Evolutionary conservation across 2,888 invertebrate genomes (phyloP).

Genomic region (Noctua janthe): DNA sequence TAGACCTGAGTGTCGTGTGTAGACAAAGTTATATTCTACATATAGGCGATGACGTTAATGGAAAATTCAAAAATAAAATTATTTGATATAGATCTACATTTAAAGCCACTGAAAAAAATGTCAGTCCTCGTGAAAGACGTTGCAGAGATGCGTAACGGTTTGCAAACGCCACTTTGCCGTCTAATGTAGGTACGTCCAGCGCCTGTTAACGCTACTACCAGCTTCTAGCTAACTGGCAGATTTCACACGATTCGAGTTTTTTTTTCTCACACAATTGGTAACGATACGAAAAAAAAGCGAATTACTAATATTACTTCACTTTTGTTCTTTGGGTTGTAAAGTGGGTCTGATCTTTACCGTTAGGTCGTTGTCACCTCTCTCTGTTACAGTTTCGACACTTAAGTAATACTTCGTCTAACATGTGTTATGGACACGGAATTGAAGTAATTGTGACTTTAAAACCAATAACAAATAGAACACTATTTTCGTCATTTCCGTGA

Average conservation of each 20-base stretch:
- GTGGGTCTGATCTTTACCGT: background rate
- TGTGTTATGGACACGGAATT: background rate
- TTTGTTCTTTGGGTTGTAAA: background rate
- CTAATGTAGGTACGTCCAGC: no score
- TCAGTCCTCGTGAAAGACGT: no score
- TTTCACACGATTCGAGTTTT: background rate
- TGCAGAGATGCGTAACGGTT: no score
- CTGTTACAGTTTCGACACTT: slow-evolving; percentile 27
- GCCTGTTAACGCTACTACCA: no score
- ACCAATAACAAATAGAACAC: background rate
- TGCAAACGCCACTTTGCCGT: no score
- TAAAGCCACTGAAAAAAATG: no score
- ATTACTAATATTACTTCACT: background rate
- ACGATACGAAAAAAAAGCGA: background rate
- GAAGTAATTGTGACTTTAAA: background rate
- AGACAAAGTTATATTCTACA: no score
- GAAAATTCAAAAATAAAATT: no score
- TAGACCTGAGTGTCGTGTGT: no score
- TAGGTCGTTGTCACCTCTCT: slow-evolving; percentile 23
- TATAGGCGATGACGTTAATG: no score
- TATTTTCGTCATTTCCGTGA: background rate
- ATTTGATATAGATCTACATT: no score
- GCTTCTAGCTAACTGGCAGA: background rate
- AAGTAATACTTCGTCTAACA: slow-evolving; percentile 21
- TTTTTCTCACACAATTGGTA: background rate